phyloP scores from a whole-genome alignment of 1,140 invertebrate species.

The Halictus rubicundus region DNA sequence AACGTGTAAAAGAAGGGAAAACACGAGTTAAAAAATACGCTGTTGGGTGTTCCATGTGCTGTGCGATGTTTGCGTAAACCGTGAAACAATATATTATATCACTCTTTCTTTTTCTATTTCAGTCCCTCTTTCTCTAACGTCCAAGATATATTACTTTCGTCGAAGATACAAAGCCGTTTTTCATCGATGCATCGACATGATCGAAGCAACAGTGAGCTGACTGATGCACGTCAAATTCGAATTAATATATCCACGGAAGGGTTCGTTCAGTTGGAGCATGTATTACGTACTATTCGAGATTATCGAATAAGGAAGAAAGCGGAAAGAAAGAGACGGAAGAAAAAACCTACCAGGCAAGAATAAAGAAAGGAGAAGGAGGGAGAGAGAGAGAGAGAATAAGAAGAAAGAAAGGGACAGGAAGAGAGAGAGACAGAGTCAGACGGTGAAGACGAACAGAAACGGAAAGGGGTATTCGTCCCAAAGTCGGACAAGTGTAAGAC shows the following conservation, averaged over 20 bases:
- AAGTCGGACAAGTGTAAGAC: conserved; percentile 1
- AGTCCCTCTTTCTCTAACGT: background rate
- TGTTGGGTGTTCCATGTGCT: conserved; percentile 24
- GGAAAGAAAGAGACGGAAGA: conserved; percentile 17
- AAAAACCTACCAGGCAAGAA: conserved; percentile 27
- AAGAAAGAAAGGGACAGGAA: background rate
- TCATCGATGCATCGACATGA: conserved; percentile 1
- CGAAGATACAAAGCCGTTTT: conserved; percentile 2
- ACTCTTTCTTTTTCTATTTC: background rate
- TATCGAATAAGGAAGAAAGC: background rate
- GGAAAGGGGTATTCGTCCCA: background rate
- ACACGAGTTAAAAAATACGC: conserved; percentile 28
- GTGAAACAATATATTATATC: conserved; percentile 17
- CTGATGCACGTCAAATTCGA: background rate
- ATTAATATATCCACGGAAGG: background rate
- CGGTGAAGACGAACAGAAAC: background rate
- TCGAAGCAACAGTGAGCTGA: background rate
- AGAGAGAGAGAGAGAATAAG: conserved; percentile 4
- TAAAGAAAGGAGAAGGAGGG: background rate
- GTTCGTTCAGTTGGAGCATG: background rate
- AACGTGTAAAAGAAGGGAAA: conserved; percentile 26
- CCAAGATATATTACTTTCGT: background rate
- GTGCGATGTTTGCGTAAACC: background rate
- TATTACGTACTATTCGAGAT: background rate
- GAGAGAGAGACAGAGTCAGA: background rate